Conservation (phyloP, 2,888 invertebrate species). For the Oscheius sp. region DNA sequence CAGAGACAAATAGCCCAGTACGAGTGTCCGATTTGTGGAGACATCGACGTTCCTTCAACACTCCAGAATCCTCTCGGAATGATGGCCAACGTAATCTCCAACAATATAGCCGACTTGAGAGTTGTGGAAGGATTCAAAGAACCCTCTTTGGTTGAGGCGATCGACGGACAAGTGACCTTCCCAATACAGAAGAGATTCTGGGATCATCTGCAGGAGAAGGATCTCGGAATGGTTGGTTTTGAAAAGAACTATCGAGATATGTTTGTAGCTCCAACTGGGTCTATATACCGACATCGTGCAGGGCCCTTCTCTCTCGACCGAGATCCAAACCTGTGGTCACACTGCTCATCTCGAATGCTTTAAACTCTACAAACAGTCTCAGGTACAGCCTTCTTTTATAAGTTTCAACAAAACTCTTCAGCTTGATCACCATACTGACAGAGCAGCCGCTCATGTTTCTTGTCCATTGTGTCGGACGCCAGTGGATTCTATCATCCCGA, state of each 20-base stretch:
- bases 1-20: conserved; percentile 48
- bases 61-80: conserved; percentile 58
- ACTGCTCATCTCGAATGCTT: conserved; percentile 94
- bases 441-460: conserved; percentile 25
- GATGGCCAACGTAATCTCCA: conserved; percentile 35
- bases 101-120: conserved; percentile 15
- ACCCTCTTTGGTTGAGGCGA: conserved; percentile 25
- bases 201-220: background rate
- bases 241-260: background rate
- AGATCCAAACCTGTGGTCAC: conserved; percentile 95
- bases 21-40: conserved; percentile 68
- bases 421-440: conserved; percentile 6
- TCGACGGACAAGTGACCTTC: background rate
- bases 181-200: conserved; percentile 35
- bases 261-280: background rate
- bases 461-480: conserved; percentile 62
- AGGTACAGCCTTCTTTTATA: background rate
- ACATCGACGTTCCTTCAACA: conserved; percentile 50
- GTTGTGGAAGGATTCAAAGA: background rate
- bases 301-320: conserved; percentile 80
- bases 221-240: conserved; percentile 2
- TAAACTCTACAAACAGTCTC: conserved; percentile 79
- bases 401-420: background rate
- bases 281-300: background rate
- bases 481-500: conserved; percentile 56